A percentile compares a stretch with the other conserved stretches of the same genome.
phyloP scores from a whole-genome alignment of 1,140 invertebrate genomes.

The Parapsyche elsis region DNA sequence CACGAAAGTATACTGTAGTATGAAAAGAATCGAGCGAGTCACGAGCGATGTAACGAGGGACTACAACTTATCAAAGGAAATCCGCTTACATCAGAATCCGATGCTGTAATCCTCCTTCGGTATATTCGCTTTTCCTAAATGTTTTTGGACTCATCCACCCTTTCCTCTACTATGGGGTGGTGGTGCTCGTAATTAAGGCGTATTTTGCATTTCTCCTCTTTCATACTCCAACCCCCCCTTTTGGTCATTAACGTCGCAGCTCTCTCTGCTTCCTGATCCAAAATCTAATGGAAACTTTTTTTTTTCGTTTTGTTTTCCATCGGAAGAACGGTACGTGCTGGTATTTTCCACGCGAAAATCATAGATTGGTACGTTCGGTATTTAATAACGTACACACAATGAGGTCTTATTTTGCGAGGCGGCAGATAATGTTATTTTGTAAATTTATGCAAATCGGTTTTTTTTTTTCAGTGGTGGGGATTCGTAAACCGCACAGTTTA shows the following conservation, averaged over 20 bases:
- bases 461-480: conserved; percentile 14
- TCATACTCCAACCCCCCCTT: too few relatives aligned
- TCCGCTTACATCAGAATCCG: conserved; percentile 27
- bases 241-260: neutral
- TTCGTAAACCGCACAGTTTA: conserved; percentile 44
- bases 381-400: conserved; percentile 6
- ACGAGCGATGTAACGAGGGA: conserved; percentile 4
- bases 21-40: conserved; percentile 6
- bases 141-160: conserved; percentile 3
- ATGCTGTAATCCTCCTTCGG: conserved; percentile 24
- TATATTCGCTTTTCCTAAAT: conserved; percentile 13
- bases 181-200: neutral
- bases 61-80: conserved; percentile 22
- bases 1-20: neutral
- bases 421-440: conserved; percentile 25
- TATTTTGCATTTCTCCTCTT: conserved; percentile 27
- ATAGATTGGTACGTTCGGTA: neutral
- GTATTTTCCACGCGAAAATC: neutral
- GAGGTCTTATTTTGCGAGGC: neutral
- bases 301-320: neutral
- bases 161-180: too few relatives aligned
- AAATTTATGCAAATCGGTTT: conserved; percentile 42
- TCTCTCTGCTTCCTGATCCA: neutral
- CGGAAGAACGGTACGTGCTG: neutral
- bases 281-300: conserved; percentile 4